Conservation (phyloP, 2,888 invertebrate species). For the Beris morrisii region DNA sequence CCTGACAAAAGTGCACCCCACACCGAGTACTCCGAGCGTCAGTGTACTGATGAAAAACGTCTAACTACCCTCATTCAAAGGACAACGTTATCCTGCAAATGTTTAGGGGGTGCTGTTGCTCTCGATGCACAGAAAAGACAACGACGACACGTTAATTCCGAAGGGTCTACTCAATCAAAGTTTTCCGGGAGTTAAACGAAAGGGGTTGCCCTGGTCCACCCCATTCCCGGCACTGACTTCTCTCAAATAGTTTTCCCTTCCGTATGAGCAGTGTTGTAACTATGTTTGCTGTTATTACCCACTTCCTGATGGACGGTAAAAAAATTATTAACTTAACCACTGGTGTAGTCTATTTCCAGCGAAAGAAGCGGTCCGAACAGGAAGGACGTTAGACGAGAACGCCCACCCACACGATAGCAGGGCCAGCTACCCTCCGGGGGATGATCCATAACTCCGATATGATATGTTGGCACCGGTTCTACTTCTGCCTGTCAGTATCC, state of each 20-base stretch:
- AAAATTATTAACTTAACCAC: constrained; percentile 7
- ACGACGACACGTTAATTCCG: constrained; percentile 34
- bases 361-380: too few species aligned
- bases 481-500: not conserved
- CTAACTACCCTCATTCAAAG: constrained; percentile 25
- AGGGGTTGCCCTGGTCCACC: constrained; percentile 20
- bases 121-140: constrained; percentile 18
- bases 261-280: not conserved
- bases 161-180: constrained; percentile 38
- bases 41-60: not conserved
- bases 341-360: not conserved
- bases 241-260: constrained; percentile 6
- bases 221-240: constrained; percentile 5
- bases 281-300: constrained; percentile 25
- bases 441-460: constrained; percentile 14
- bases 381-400: too few species aligned
- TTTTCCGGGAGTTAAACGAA: constrained; percentile 30
- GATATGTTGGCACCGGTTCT: constrained; percentile 16
- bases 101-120: constrained; percentile 28
- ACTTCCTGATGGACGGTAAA: constrained; percentile 21
- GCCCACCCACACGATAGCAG: too few species aligned
- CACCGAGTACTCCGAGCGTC: constrained; percentile 4
- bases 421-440: constrained; percentile 3
- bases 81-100: constrained; percentile 19
- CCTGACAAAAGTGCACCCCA: constrained; percentile 31